These are phyloP conservation scores for Grallaria varia DNA, from an alignment of 2,113 vertebrate species.

Conservation along the genomic window DNA sequence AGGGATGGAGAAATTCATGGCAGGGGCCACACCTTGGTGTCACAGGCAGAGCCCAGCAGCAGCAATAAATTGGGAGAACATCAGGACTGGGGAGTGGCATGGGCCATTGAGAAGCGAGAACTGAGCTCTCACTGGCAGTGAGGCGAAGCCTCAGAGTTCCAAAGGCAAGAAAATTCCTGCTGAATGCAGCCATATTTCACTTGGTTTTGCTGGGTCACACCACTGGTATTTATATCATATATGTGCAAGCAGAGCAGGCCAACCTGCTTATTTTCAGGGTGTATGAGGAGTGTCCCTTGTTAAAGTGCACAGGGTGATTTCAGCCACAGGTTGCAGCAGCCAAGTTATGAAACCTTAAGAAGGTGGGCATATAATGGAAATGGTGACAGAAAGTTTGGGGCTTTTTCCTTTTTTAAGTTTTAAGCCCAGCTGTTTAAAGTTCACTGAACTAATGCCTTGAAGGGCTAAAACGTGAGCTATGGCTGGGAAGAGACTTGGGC, in stretches of 20 bases:
- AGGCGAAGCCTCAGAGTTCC: neutral
- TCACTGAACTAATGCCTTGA: neutral
- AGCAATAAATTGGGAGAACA: neutral
- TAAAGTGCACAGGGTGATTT: conserved; percentile 12
- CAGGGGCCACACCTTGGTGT: neutral
- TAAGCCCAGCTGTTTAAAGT: neutral
- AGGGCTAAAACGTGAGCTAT: neutral
- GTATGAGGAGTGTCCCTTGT: neutral
- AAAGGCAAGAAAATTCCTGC: neutral
- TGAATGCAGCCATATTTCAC: fast-evolving
- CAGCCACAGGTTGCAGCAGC: neutral
- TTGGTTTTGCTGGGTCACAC: neutral
- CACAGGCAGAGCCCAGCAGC: neutral
- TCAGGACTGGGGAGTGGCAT: fast-evolving
- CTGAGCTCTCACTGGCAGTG: neutral
- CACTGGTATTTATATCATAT: neutral
- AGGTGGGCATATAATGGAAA: conserved; percentile 31
- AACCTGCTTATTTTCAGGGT: neutral
- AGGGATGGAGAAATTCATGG: neutral
- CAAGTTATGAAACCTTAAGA: neutral
- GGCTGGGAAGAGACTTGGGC: neutral
- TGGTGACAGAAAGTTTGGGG: neutral
- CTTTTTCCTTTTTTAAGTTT: neutral
- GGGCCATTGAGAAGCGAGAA: neutral
- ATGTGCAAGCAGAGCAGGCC: neutral